Evolutionary conservation across 2,113 vertebrate genomes (phyloP), one percentile per base, ranked within the genome.

Genomic region (Anolis sagrei): DNA sequence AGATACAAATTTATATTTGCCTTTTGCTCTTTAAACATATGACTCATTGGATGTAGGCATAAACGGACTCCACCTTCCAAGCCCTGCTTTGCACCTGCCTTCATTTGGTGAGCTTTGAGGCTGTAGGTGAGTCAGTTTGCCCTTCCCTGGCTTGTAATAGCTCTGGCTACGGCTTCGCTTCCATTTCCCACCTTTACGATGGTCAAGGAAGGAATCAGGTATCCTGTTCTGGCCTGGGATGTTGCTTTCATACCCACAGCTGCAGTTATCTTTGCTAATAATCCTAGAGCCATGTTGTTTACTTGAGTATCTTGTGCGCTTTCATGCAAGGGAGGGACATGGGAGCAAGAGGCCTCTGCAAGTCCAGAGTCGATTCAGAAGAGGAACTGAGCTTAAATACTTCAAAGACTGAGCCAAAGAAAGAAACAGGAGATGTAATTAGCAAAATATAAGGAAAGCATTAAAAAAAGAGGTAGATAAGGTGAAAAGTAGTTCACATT

Each of bases 221-320:
- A 27, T 29, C 29, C 27, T 76, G 48, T n/a, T 81, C 25, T 13
- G 27, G 27, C 32, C 58, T 5, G 39, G 39, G 39, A 5, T 1
- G 3, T 7, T 6, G 77, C 68, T 7, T 44, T 34, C 2, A 16
- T 25, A 4, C n/a, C 10, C 32, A 5, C 21, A 21, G 34, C 34
- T 29, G 27, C 2, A 29, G 36, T 66, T 27, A 7, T 64, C 7
- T 14, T 18, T 14, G 39, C 7, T 5, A 44, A 44, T 44, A 44
- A n/a, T n/a, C n/a, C n/a, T n/a, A n/a, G n/a, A n/a, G 2, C 39
- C 39, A 44, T 44, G 39, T 44, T 4, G 9, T 19, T 19, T 4
- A 3, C 19, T n/a, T 9, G 11, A 62, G 10, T 36, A 13, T 34
- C 44, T 1, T 23, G 27, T 16, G 25, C 0, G 0, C 5, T 5